Conservation (phyloP, 2,113 vertebrate species). For the Baryphthengus martii region DNA sequence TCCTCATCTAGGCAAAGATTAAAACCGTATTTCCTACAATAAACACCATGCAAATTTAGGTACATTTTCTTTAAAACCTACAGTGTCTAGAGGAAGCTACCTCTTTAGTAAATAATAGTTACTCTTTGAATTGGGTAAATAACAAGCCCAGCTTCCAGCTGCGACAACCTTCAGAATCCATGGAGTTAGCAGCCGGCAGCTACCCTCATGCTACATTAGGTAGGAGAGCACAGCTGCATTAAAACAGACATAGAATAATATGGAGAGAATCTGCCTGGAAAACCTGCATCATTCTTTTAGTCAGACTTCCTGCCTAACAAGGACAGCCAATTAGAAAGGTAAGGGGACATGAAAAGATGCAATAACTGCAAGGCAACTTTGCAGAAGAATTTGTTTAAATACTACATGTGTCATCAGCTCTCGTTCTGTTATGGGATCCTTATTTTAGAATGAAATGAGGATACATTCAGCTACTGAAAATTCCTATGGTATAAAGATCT, state of each 20-base stretch:
- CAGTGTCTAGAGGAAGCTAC: neutral
- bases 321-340: neutral
- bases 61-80: neutral
- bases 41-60: neutral
- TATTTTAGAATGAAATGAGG: neutral
- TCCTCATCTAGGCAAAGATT: neutral
- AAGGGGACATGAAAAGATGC: neutral
- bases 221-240: neutral
- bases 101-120: neutral
- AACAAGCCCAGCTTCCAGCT: neutral
- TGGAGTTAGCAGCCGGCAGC: neutral
- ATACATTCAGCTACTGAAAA: neutral
- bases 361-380: neutral
- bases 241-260: slow-evolving; percentile 7
- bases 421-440: neutral
- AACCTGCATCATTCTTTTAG: neutral
- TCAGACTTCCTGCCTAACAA: neutral
- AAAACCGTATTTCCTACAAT: neutral
- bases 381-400: neutral
- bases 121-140: slow-evolving; percentile 15
- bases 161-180: neutral
- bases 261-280: neutral
- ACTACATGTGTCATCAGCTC: neutral
- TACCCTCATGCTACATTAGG: neutral
- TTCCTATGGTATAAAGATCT: neutral